phyloP scores from a whole-genome alignment of 2,888 invertebrate species.

The Anoncus sp. region DNA sequence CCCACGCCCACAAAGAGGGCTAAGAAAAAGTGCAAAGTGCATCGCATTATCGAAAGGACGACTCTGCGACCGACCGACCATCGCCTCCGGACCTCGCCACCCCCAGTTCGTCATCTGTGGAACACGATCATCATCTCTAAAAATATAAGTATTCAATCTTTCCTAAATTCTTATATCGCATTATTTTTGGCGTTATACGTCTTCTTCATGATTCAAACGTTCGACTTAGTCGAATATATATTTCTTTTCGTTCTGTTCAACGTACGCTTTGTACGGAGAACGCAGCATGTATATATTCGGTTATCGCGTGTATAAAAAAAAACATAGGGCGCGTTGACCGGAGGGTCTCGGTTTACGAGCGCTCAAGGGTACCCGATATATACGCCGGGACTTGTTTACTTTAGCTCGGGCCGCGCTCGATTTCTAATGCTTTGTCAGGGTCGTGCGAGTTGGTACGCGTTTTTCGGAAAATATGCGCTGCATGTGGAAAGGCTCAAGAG shows the following conservation, averaged over 20 bases:
- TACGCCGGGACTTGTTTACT: constrained; percentile 1
- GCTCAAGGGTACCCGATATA: constrained; percentile 2
- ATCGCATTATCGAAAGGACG: not conserved
- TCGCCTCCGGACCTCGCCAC: constrained; percentile 16
- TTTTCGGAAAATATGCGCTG: constrained; percentile 9
- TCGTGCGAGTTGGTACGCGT: constrained; percentile 8
- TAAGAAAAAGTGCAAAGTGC: not conserved
- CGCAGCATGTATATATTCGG: not conserved
- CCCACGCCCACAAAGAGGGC: constrained; percentile 84
- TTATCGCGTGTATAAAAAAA: constrained; percentile 3
- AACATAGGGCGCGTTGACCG: not conserved
- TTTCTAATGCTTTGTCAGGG: constrained; percentile 16
- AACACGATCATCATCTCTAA: constrained; percentile 14
- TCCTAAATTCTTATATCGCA: not conserved
- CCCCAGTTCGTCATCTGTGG: constrained; percentile 17
- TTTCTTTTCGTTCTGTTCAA: no score
- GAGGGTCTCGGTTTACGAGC: constrained; percentile 8
- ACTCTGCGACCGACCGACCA: constrained; percentile 17
- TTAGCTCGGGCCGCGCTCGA: constrained; percentile 16
- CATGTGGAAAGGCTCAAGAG: not conserved
- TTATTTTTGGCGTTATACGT: not conserved
- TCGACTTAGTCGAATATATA: constrained; percentile 11
- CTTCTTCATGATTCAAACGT: not conserved
- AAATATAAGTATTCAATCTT: constrained; percentile 24
- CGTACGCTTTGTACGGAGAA: constrained; percentile 32